These are phyloP conservation scores for Pardalotus punctatus DNA, from an alignment of 2,113 vertebrate species.

Conservation along the genomic window DNA sequence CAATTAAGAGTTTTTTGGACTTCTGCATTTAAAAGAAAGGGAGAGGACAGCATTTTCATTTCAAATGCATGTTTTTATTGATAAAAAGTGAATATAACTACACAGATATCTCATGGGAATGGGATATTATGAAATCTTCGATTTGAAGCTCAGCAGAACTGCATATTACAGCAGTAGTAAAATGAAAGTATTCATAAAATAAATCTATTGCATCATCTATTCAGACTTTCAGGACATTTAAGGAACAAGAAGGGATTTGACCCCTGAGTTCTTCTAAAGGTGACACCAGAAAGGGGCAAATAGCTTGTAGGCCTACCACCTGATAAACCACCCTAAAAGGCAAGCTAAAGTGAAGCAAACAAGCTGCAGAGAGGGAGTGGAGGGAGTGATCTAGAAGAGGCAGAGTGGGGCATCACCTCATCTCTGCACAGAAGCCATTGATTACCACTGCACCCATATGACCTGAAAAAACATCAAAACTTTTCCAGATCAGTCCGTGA, in stretches of 20 bases:
- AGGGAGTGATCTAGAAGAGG: fast-evolving
- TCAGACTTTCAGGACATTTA: neutral
- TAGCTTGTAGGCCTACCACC: neutral
- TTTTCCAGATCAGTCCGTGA: neutral
- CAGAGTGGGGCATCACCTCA: fast-evolving
- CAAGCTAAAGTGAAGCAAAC: neutral
- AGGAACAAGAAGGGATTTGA: neutral
- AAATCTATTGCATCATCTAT: neutral
- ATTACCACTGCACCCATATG: fast-evolving
- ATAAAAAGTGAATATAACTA: slow-evolving; percentile 2
- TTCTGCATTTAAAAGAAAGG: neutral
- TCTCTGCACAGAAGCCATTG: neutral
- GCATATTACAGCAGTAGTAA: neutral
- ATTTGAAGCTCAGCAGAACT: neutral
- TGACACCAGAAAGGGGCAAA: neutral
- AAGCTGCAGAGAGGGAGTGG: neutral
- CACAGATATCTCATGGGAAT: neutral
- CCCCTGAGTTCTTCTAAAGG: neutral
- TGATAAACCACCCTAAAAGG: neutral
- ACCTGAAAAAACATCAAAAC: fast-evolving
- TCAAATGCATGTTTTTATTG: neutral
- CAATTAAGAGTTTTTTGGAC: neutral
- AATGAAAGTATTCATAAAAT: neutral
- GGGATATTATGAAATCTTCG: neutral
- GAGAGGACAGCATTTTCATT: neutral